Percentiles rank a stretch among this genome's conserved stretches.
phyloP scores from a whole-genome alignment of 2,888 invertebrate genomes.

The Oscheius sp. region DNA sequence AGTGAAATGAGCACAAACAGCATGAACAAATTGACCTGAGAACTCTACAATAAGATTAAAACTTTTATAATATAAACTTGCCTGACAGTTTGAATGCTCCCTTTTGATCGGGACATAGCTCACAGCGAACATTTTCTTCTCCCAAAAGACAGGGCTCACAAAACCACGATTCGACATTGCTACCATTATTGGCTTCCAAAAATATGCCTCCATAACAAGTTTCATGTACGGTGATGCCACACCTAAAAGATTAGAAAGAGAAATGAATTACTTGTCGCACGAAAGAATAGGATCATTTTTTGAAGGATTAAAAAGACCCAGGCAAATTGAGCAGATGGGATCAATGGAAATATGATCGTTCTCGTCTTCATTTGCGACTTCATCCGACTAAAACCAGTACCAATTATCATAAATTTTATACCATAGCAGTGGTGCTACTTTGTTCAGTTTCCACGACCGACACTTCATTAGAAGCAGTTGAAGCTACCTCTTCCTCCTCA shows the following conservation, averaged over 20 bases:
- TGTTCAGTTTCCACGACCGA: too few species aligned
- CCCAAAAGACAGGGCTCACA: constrained; percentile 86
- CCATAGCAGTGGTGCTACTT: neutral
- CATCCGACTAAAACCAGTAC: constrained; percentile 31
- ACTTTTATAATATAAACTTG: constrained; percentile 32
- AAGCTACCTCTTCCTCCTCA: constrained; percentile 19
- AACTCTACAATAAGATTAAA: constrained; percentile 48
- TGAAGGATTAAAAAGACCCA: neutral
- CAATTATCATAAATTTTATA: neutral
- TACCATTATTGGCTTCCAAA: constrained; percentile 14
- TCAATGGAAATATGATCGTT: neutral
- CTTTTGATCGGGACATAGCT: constrained; percentile 90
- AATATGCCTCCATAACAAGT: constrained; percentile 53
- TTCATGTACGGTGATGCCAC: constrained; percentile 68
- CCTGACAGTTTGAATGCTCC: constrained; percentile 86
- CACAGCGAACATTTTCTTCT: constrained; percentile 77
- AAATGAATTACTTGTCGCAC: constrained; percentile 17
- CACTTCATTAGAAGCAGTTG: constrained; percentile 8
- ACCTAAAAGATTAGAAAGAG: constrained; percentile 45
- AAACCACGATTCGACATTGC: constrained; percentile 87
- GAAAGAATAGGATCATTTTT: neutral
- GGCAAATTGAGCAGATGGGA: constrained; percentile 9
- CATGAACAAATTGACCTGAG: constrained; percentile 84
- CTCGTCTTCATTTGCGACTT: constrained; percentile 56
- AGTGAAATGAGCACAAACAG: constrained; percentile 95